Evolutionary conservation across 1,140 invertebrate species (phyloP).

Genomic region (Trichonephila inaurata): DNA sequence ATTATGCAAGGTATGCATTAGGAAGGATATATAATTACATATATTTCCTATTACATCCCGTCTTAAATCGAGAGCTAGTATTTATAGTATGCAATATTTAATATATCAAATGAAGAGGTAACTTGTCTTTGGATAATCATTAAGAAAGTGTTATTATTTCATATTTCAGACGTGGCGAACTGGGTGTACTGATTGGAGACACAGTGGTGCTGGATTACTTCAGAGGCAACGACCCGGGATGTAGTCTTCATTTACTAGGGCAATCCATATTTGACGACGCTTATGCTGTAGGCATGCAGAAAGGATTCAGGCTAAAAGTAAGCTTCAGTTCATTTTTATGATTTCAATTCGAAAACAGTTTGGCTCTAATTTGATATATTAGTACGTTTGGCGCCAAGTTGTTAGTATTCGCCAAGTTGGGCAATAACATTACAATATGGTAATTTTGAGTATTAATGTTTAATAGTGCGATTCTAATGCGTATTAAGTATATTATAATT

Average conservation of each 20-base stretch:
- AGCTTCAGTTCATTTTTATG: neutral
- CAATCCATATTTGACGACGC: constrained; percentile 92
- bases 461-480: no score
- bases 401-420: no score
- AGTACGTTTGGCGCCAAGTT: no score
- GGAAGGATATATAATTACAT: no score
- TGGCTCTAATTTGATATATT: no score
- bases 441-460: no score
- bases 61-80: no score
- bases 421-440: no score
- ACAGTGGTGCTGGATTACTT: constrained; percentile 94
- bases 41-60: no score
- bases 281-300: constrained; percentile 93
- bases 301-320: constrained; percentile 91
- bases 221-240: constrained; percentile 90
- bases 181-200: constrained; percentile 91
- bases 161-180: constrained; percentile 84
- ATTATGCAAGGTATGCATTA: no score
- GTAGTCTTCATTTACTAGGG: constrained; percentile 85
- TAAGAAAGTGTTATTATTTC: neutral
- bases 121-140: neutral
- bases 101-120: neutral
- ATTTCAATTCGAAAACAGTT: neutral
- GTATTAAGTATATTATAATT: no score
- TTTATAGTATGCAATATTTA: no score